These are phyloP conservation scores for Cercocebus atys DNA, from an alignment of 2,113 vertebrate species.

Conservation along the genomic window DNA sequence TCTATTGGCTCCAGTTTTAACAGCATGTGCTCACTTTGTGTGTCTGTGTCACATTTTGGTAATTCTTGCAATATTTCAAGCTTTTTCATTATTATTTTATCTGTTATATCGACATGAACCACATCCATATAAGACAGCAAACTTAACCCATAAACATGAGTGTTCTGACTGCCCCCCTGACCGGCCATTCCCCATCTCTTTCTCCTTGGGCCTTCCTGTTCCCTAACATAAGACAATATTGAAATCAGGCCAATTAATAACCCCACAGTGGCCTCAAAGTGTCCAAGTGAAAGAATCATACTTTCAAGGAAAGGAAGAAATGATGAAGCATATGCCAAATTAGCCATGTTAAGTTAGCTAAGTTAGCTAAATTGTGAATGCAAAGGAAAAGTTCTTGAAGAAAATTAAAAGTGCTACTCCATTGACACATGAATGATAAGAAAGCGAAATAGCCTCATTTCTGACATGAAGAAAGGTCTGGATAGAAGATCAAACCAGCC, in stretches of 20 bases:
- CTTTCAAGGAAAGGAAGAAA: background rate
- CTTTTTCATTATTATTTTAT: background rate
- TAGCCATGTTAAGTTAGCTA: too few species aligned
- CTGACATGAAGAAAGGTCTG: background rate
- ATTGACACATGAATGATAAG: background rate
- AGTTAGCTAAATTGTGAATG: background rate
- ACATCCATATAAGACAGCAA: background rate
- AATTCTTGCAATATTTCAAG: background rate
- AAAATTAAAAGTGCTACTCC: background rate
- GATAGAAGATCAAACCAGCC: background rate
- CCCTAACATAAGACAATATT: background rate
- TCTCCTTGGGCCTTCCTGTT: background rate
- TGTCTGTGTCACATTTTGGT: background rate
- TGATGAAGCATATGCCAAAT: background rate
- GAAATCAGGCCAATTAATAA: background rate
- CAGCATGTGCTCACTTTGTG: background rate
- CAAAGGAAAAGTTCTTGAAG: background rate
- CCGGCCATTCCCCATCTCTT: background rate
- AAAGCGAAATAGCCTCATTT: background rate
- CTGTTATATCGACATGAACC: background rate
- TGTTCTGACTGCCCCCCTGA: background rate
- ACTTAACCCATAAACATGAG: background rate
- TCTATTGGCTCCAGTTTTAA: background rate
- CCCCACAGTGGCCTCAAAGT: background rate
- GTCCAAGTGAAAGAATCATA: background rate